phyloP scores from a whole-genome alignment of 2,113 vertebrate species.

The Lophura nycthemera region DNA sequence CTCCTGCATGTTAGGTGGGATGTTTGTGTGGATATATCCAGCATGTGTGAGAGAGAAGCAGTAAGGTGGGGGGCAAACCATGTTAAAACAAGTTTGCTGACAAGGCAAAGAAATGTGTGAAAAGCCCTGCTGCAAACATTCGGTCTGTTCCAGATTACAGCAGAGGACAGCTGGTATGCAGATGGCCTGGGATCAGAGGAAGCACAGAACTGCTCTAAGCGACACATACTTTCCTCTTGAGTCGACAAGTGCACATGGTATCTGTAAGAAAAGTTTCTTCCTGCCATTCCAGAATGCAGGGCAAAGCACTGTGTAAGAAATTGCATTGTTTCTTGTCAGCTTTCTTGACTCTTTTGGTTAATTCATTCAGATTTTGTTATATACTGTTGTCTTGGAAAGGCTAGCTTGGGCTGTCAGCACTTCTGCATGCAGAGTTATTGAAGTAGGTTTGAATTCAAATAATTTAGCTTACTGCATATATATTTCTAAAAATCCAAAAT shows the following conservation, averaged over 20 bases:
- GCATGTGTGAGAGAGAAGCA: neutral
- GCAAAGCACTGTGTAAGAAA: neutral
- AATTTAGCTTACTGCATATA: neutral
- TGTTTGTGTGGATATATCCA: neutral
- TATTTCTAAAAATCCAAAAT: neutral
- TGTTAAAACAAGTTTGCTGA: constrained; percentile 49
- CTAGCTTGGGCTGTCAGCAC: neutral
- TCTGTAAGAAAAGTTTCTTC: neutral
- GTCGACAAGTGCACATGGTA: fast-evolving
- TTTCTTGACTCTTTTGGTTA: neutral
- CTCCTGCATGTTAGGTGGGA: neutral
- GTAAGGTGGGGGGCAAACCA: neutral
- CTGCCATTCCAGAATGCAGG: neutral
- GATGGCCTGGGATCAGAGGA: neutral
- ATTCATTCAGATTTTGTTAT: neutral
- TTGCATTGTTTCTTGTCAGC: neutral
- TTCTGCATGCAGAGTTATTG: neutral
- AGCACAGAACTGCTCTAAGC: constrained; percentile 16
- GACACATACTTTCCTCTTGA: fast-evolving
- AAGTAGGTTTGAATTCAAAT: neutral
- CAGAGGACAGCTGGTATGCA: constrained; percentile 38
- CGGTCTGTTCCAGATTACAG: neutral
- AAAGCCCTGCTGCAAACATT: neutral
- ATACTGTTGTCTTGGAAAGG: neutral
- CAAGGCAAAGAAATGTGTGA: constrained; percentile 44